Evolutionary conservation across 2,113 vertebrate genomes (phyloP), one percentile per base, ranked within the genome.

Genomic region (Lonchura striata): DNA sequence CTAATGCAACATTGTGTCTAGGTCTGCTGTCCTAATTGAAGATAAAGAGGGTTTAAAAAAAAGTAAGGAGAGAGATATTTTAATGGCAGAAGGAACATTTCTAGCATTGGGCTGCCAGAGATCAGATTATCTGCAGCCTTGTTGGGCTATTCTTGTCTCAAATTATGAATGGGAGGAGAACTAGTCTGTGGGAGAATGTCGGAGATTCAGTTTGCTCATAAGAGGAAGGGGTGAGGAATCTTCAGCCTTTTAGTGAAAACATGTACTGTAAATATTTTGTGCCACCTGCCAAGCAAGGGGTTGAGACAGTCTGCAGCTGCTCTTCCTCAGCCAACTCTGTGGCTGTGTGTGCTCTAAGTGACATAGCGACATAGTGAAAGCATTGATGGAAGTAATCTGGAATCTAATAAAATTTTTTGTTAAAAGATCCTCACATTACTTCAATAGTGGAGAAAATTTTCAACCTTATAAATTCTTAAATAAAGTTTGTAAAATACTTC

Each of bases 401-500:
- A 72, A 60, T 60, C 10, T 42, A 68, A 41, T 30, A 23, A 72
- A 71, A 54, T 41, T 54, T 0, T 54, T 71, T 94, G 60, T 17
- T 20, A 7, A 83, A 75, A 85, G 15, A 61, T 50, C 28, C 30
- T 91, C 79, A 66, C 17, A 17, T 60, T 70, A 19, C 74, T 90
- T 92, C 50, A 79, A 6, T 15, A 50, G 15, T 20, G 15, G 30
- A 65, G 33, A 94, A 71, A 63, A 75, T 68, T 57, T 93, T 57
- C 77, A 94, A 76, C 30, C 27, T 31, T 82, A 82, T 64, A 82
- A 82, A 81, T 94, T 80, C 60, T 92, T 74, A 63, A 63, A 54
- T 65, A 41, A 64, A 71, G 28, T 82, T 85, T 60, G 33, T 77
- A 69, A 85, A 95, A 77, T 80, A 61, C 60, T 74, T 92, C 50